Base-by-base conservation (phyloP, 1,140 invertebrate species). In the Cyclina sinensis region DNA sequence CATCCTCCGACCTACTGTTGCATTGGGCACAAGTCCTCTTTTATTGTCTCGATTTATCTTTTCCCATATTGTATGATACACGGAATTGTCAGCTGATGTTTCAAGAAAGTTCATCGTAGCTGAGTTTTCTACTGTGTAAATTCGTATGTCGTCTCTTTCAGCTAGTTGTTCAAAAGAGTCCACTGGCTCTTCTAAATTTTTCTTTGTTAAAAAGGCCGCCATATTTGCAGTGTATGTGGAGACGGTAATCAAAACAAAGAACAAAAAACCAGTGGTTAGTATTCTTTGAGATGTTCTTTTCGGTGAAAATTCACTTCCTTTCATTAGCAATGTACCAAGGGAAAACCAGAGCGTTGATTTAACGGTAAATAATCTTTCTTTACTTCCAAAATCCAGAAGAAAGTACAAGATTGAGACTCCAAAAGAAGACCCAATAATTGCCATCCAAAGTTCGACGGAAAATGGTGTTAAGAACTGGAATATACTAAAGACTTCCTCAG, bases 211-310 rank as follows among this genome's bases (percentile, higher is more conserved):
- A 81, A 95, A 95, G 57, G 94, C 94, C 0, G 94, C 95, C 92
- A 95, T 93, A 86, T 95, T 95, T 35, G 94, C 95, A 5, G 95
- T 95, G 54, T 95, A 95, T 3, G 93, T 94, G 12, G 93, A 93
- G 12, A 95, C 93, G 11, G 94, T 93, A 37, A 95, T 95, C 18
- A 95, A 81, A 21, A 94, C 94, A 86, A 95, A 95, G 85, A 94
- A 95, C 9, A 92, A 91, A 79, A 93, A 94, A 16, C 94, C 93
- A n/a, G 91, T 92, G 0, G 95, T 94, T 0, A 94, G 87, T 37
- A 95, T 94, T 73, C 95, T 80, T 70, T 94, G 94, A 11, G 94
- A 94, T 0, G 93, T 89, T 18, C 91, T 90, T 16, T 91, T 89
- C 27, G 94, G 94, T 14, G 92, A 92, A 57, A 95, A 94, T 65